A percentile compares a stretch with the other conserved stretches of the same genome.
Evolutionary conservation across 2,797 vertebrate species (phyloP).

Genomic region (Pseudochromis fuscus): DNA sequence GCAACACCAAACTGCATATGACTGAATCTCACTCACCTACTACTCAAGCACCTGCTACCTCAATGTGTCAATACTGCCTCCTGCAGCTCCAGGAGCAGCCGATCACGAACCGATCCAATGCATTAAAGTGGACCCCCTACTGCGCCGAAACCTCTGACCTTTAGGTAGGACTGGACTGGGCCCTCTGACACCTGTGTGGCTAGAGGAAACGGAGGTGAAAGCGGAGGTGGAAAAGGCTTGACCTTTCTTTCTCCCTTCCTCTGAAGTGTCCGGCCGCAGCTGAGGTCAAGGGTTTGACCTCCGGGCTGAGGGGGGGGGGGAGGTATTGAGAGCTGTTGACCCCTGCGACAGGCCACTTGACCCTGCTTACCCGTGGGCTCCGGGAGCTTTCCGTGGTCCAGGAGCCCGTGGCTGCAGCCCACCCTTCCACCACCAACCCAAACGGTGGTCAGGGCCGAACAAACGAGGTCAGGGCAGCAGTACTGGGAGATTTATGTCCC

Average conservation of each 20-base stretch:
- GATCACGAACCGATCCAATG: conserved; percentile 35
- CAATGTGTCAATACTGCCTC: conserved; percentile 31
- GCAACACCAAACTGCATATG: conserved; percentile 17
- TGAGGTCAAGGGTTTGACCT: conserved; percentile 81
- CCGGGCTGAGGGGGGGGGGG: conserved; percentile 58
- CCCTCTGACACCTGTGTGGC: conserved; percentile 79
- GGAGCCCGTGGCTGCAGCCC: conserved; percentile 58
- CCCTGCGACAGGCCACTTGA: conserved; percentile 85
- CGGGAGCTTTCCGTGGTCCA: conserved; percentile 60
- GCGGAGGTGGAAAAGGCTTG: conserved; percentile 67
- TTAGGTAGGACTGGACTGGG: conserved; percentile 58
- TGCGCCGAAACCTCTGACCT: conserved; percentile 73
- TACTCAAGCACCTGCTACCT: conserved; percentile 51
- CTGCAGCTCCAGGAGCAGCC: conserved; percentile 37
- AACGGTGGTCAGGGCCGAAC: conserved; percentile 75
- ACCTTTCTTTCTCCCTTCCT: conserved; percentile 73
- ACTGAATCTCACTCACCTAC: conserved; percentile 37
- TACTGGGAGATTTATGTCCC: conserved; percentile 80
- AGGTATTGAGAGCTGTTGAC: conserved; percentile 77
- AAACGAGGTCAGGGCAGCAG: conserved; percentile 82
- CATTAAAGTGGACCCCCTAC: conserved; percentile 52
- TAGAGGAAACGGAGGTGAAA: conserved; percentile 67
- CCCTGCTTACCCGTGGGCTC: conserved; percentile 75
- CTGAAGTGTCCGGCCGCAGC: conserved; percentile 62
- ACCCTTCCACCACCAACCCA: conserved; percentile 44